Conservation (phyloP, 2,888 invertebrate species). For the Shargacucullia verbasci region DNA sequence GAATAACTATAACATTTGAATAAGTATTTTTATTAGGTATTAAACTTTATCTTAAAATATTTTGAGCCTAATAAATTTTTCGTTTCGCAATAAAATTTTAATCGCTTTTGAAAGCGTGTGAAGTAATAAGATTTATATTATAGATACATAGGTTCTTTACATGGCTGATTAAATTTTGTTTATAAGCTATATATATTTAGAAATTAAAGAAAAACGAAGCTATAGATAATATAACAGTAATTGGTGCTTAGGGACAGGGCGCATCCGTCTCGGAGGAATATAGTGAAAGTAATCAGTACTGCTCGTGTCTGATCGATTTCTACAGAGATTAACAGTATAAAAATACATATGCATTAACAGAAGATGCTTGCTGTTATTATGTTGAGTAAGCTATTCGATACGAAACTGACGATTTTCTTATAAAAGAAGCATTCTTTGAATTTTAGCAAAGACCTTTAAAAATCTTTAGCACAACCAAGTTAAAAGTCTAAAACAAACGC, state of each 20-base stretch:
- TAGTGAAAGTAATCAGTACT: neutral
- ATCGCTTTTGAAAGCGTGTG: conserved; percentile 48
- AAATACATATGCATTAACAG: too few relatives aligned
- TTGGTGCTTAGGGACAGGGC: neutral
- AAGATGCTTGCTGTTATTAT: too few relatives aligned
- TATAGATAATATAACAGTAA: too few relatives aligned
- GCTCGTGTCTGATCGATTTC: neutral
- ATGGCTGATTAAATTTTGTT: neutral
- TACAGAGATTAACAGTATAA: neutral
- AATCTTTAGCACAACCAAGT: too few relatives aligned
- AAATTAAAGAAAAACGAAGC: too few relatives aligned
- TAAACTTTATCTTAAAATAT: conserved; percentile 36
- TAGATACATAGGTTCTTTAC: too few relatives aligned
- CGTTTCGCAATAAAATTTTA: conserved; percentile 37
- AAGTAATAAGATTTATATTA: conserved; percentile 18
- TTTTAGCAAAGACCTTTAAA: too few relatives aligned
- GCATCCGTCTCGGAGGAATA: neutral
- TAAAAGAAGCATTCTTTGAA: too few relatives aligned
- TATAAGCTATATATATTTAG: too few relatives aligned
- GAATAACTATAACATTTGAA: conserved; percentile 47
- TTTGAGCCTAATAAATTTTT: conserved; percentile 26
- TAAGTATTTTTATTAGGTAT: conserved; percentile 52
- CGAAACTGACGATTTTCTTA: too few relatives aligned
- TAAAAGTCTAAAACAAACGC: conserved; percentile 45
- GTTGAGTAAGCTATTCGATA: too few relatives aligned